These are phyloP conservation scores for Ectemnius cavifrons DNA, from an alignment of 2,888 invertebrate species.

Conservation along the genomic window DNA sequence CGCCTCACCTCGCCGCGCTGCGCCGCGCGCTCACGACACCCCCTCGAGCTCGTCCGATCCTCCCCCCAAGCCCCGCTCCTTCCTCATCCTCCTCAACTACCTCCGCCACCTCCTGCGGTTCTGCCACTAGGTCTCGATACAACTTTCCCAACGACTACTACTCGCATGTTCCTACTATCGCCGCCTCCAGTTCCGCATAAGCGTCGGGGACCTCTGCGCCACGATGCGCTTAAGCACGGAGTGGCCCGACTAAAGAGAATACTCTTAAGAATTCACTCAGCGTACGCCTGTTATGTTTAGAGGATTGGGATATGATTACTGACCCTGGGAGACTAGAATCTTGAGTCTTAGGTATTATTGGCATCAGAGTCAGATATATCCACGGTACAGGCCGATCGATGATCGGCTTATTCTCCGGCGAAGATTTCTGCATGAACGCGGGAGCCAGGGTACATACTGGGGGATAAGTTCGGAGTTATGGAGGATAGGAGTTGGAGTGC, in stretches of 20 bases:
- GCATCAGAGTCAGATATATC: too few species aligned
- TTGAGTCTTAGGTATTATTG: too few species aligned
- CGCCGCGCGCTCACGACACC: slow-evolving; percentile 12
- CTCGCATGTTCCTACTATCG: slow-evolving; percentile 47
- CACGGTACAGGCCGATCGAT: too few species aligned
- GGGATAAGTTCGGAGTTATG: slow-evolving; percentile 3
- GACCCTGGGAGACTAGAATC: too few species aligned
- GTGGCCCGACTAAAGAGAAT: too few species aligned
- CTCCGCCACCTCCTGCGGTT: slow-evolving; percentile 56
- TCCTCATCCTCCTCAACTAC: slow-evolving; percentile 42
- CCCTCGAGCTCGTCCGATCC: slow-evolving; percentile 16
- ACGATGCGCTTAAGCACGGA: too few species aligned
- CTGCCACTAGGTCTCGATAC: slow-evolving; percentile 63
- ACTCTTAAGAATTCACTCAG: too few species aligned
- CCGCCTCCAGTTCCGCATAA: slow-evolving; percentile 44
- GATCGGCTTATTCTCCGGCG: too few species aligned
- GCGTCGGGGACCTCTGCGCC: background rate
- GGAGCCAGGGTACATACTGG: background rate
- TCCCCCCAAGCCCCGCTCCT: too few species aligned
- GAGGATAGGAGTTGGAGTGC: slow-evolving; percentile 1
- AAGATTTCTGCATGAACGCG: background rate
- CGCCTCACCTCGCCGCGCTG: slow-evolving; percentile 12
- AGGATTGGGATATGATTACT: too few species aligned
- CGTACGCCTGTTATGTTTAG: too few species aligned
- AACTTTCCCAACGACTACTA: slow-evolving; percentile 60